Evolutionary conservation across 2,888 invertebrate species (phyloP), one percentile per base, ranked within the genome.

Genomic region (Folsomia manolachei): DNA sequence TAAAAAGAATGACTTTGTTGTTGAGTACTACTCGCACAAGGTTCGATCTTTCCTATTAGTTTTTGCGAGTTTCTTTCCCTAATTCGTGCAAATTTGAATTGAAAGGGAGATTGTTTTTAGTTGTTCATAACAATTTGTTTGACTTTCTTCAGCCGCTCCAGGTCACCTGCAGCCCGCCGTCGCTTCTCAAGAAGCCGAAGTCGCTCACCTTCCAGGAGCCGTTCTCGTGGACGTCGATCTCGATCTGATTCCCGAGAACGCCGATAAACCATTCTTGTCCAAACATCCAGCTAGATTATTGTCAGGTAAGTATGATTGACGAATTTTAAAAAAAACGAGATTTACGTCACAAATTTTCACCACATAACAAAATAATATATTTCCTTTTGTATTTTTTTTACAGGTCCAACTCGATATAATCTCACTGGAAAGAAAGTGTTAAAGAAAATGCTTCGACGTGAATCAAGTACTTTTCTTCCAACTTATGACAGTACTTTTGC

Each of bases 151-250:
- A 80, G 80, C 69, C 78, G 80, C 23, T 80, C 80, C 25, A 67
- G 80, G 63, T 78, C 80, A 27, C 79, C 80, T 1, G 70, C 71
- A 67, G 69, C 51, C 18, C 68, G 78, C 60, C 74, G 76, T 65
- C 77, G 80, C 61, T 77, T 78, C 73, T 80, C 80, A 25, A 72
- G 80, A 71, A 80, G 80, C 68, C 74, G 78, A 60, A 79, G 79
- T 39, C 78, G 78, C 26, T 80, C 80, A 65, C 75, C n/a, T 21
- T 66, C 66, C 51, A 66, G 79, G 21, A 78, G 77, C 63, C 76
- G 77, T 1, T 79, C 79, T 52, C 73, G 75, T 53, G 64, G 73
- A 67, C 74, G 76, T 24, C 73, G 78, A n/a, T 75, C 75, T 53
- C 64, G 78, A 68, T 80, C 79, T 52, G 80, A 78, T 63, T 80